Percentiles rank a stretch among this genome's conserved stretches.
Evolutionary conservation across 2,797 vertebrate species (phyloP).

Genomic region (Syncerus caffer): DNA sequence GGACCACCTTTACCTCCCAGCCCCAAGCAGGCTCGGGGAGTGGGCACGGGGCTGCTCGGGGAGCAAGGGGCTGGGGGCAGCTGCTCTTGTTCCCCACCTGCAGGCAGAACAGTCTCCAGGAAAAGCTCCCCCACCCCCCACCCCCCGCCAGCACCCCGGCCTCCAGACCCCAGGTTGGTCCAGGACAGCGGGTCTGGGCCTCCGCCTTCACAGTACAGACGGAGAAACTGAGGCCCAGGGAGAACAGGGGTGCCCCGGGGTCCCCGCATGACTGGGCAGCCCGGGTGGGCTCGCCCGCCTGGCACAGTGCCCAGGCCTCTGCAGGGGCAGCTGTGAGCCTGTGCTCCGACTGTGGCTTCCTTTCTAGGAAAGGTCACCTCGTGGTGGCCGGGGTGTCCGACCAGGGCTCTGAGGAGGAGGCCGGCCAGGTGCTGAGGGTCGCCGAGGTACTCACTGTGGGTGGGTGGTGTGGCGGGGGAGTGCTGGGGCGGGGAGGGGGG

Average conservation of each 20-base stretch:
- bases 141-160: fast-evolving
- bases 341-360: neutral
- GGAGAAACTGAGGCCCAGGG: neutral
- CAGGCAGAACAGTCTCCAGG: neutral
- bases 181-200: neutral
- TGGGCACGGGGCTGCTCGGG: fast-evolving
- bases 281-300: no score
- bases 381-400: slow-evolving; percentile 84
- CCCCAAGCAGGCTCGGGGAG: no score
- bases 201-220: neutral
- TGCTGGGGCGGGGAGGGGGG: no score
- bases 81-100: no score
- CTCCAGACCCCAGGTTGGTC: neutral
- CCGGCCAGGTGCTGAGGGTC: slow-evolving; percentile 66
- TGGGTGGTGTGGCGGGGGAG: fast-evolving
- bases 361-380: slow-evolving; percentile 73
- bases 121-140: fast-evolving
- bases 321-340: neutral
- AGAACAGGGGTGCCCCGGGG: neutral
- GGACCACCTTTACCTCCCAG: neutral
- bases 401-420: slow-evolving; percentile 80
- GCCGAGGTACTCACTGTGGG: neutral
- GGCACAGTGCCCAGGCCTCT: neutral
- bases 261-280: neutral
- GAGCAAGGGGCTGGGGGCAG: neutral